These are phyloP conservation scores for Amaurobius ferox DNA, from an alignment of 2,888 invertebrate genomes.

Conservation along the genomic window DNA sequence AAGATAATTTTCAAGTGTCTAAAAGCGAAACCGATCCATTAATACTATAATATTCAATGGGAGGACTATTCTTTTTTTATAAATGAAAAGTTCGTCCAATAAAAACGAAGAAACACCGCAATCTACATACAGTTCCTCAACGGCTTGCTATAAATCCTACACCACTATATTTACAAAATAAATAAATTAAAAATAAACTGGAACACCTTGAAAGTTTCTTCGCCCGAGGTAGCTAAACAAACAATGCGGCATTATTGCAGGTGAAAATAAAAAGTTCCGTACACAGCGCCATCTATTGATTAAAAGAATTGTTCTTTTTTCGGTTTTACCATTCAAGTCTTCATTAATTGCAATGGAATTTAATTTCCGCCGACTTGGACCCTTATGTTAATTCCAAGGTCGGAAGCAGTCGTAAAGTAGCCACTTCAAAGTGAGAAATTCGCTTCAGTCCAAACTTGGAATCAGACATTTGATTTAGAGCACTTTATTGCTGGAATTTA, in stretches of 20 bases:
- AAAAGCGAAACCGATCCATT: too few relatives aligned
- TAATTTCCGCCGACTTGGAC: not conserved
- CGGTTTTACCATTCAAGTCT: not conserved
- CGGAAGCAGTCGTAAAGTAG: not conserved
- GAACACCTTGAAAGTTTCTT: not conserved
- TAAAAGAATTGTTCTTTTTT: not conserved
- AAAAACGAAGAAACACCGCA: not conserved
- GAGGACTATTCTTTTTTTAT: too few relatives aligned
- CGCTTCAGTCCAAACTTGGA: not conserved
- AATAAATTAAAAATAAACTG: not conserved
- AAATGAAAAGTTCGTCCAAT: too few relatives aligned
- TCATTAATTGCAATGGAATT: not conserved
- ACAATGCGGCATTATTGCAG: not conserved
- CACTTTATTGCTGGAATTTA: not conserved
- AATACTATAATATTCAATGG: too few relatives aligned
- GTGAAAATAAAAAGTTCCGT: not conserved
- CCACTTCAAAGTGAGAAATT: not conserved
- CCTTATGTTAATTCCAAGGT: not conserved
- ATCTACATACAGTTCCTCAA: not conserved
- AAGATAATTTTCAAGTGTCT: too few relatives aligned
- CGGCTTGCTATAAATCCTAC: not conserved
- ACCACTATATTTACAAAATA: not conserved
- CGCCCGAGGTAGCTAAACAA: not conserved
- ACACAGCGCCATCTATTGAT: not conserved
- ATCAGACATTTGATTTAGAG: slow-evolving; percentile 4